Base-by-base conservation (phyloP, 2,113 vertebrate species). In the Macquaria australasica region DNA sequence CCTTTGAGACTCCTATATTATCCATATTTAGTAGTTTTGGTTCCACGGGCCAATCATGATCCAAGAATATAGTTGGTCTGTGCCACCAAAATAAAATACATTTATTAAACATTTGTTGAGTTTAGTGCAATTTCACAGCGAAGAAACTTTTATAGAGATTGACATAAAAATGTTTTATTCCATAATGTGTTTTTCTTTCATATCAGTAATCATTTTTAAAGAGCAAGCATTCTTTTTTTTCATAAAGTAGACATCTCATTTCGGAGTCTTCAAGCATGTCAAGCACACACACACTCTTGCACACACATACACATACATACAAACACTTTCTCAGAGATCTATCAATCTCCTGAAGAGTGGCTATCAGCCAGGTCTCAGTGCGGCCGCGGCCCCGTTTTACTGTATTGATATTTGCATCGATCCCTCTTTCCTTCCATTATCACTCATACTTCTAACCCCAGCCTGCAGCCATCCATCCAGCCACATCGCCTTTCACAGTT, bases 321-420 rank as follows among this genome's bases (percentile, higher is more conserved):
- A 73, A 23, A 68, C 50, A 15, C 48, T 62, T 64, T 64, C n/a
- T 31, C 71, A 10, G 41, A 75, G 73, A 82, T 70, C 88, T 20
- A 88, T 86, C 82, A 79, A 9, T 76, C 84, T 89, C 66, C 43
- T 6, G 73, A 75, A 68, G 83, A 84, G 89, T 73, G 76, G 68
- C 89, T 81, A 81, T 90, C 88, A 84, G 88, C 70, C 76, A 82
- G 50, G 85, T 76, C 83, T 89, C 76, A 23, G 73, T 39, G 64
- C 55, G 86, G 87, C 86, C 6, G 7, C 6, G 8, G 74, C 85
- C 68, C 45, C 72, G 72, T 91, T 92, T 92, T 86, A 94, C 87
- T 63, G 69, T 93, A 94, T 94, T 90, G 94, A 95, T 89, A 94
- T 94, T 89, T 89, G 77, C 87, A 94, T 95, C 83, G 92, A 94